Percentiles rank a stretch among this genome's conserved stretches.
phyloP scores from a whole-genome alignment of 2,113 vertebrate genomes.

The Ascaphus truei region DNA sequence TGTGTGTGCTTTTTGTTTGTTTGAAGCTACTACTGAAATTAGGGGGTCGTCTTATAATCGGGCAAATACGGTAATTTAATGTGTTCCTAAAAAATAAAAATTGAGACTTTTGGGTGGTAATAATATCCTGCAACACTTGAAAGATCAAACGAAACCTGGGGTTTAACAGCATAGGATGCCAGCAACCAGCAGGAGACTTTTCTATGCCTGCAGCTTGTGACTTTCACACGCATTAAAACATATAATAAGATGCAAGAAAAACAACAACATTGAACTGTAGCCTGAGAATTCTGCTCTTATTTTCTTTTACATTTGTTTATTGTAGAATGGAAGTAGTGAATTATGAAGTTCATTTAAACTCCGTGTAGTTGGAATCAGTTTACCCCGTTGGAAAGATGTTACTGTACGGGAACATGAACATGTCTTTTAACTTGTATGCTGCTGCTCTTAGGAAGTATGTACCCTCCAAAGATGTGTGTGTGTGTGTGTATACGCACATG shows the following conservation, averaged over 20 bases:
- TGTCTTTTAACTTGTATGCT: not conserved
- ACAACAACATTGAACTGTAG: too few relatives aligned
- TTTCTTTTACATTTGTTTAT: too few relatives aligned
- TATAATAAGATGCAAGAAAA: too few relatives aligned
- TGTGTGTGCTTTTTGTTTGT: too few relatives aligned
- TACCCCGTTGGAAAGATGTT: not conserved
- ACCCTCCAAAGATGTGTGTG: not conserved
- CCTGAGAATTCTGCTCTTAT: too few relatives aligned
- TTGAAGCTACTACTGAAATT: too few relatives aligned
- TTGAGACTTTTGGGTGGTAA: not conserved
- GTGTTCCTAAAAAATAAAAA: not conserved
- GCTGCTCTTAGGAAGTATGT: not conserved
- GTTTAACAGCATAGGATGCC: not conserved
- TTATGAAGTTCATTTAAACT: conserved; percentile 18
- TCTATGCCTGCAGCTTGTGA: too few relatives aligned
- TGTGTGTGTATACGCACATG: not conserved
- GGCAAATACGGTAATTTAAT: not conserved
- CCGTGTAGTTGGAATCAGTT: not conserved
- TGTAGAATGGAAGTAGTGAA: not conserved
- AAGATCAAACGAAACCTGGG: not conserved
- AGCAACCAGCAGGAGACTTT: not conserved
- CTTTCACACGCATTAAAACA: too few relatives aligned
- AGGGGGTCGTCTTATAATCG: not conserved
- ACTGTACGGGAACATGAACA: too few relatives aligned
- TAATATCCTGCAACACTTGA: conserved; percentile 26